Base-by-base conservation (phyloP, 2,797 vertebrate genomes). In the Rhinella marina region DNA sequence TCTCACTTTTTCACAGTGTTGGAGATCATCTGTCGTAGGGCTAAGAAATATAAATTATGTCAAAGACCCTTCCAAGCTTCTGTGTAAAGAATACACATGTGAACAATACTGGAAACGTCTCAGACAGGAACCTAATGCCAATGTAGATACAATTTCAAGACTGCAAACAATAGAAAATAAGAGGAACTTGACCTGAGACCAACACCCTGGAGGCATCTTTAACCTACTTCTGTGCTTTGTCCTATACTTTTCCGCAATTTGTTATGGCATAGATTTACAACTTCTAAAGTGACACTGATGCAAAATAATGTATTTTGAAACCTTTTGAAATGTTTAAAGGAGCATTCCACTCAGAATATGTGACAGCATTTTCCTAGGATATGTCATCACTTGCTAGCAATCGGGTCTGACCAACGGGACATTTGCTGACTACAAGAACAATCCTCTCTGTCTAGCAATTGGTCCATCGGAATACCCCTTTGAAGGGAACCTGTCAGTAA, bases 31-130 rank as follows among this genome's bases (percentile, higher is more conserved):
- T 41, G 3, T 66, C 25, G 3, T 12, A 25, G 25, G 17, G 25
- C 14, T 29, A 16, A n/a, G 4, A 23, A n/a, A 62, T 1, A 1
- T 32, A 7, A 66, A 72, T 72, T 72, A 7, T 72, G 14, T 72
- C 16, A 70, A 25, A 70, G 66, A 32, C 29, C 27, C 13, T 72
- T 41, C 17, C 29, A 41, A 29, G 27, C 7, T 73, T 50, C 72
- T 73, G 41, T 21, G 2, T 75, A 75, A 1, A 75, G 27, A 27
- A 27, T 27, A 29, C 3, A 68, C 16, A 70, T 32, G 68, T 52
- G 41, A 50, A n/a, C 72, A n/a, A 75, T 75, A 23, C 21, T 50
- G 41, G 72, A 75, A 73, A 75, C 72, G 5, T 75, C 48, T 75
- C 10, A 23, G 19, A 6, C 1, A 50, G 5, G 19, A 75, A 1